A percentile compares a stretch with the other conserved stretches of the same genome.
phyloP scores from a whole-genome alignment of 2,113 vertebrate species.

The Lampris incognitus region DNA sequence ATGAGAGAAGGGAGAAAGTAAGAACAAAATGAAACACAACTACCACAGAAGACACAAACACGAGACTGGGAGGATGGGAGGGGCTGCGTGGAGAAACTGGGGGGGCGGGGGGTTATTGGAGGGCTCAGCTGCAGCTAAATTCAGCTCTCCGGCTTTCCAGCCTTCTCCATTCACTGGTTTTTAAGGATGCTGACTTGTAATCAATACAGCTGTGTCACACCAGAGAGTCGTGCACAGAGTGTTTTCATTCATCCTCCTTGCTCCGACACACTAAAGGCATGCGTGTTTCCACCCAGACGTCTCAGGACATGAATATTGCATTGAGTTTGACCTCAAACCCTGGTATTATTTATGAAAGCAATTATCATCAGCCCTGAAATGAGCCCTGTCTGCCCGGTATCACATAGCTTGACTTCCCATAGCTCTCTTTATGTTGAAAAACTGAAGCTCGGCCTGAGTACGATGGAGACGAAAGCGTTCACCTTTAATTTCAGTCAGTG shows the following conservation, averaged over 20 bases:
- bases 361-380: constrained; percentile 59
- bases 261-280: constrained; percentile 23
- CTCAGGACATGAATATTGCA: constrained; percentile 58
- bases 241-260: constrained; percentile 13
- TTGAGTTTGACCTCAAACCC: constrained; percentile 55
- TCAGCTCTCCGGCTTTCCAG: not conserved
- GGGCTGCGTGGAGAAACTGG: not conserved
- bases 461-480: constrained; percentile 1
- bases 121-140: constrained; percentile 20
- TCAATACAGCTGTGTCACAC: constrained; percentile 24
- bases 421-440: constrained; percentile 21
- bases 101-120: constrained; percentile 1
- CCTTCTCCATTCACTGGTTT: not conserved
- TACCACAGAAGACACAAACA: not conserved
- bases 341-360: constrained; percentile 63
- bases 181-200: constrained; percentile 21
- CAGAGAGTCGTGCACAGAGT: constrained; percentile 20
- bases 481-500: not conserved
- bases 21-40: not conserved
- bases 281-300: constrained; percentile 33
- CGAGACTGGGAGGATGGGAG: not conserved
- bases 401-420: constrained; percentile 50
- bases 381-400: constrained; percentile 24
- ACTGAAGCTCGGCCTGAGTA: constrained; percentile 22
- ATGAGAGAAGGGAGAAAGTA: not conserved